Evolutionary conservation across 2,888 invertebrate genomes (phyloP), one percentile per base, ranked within the genome.

Genomic region (Tubiluchus corallicola): DNA sequence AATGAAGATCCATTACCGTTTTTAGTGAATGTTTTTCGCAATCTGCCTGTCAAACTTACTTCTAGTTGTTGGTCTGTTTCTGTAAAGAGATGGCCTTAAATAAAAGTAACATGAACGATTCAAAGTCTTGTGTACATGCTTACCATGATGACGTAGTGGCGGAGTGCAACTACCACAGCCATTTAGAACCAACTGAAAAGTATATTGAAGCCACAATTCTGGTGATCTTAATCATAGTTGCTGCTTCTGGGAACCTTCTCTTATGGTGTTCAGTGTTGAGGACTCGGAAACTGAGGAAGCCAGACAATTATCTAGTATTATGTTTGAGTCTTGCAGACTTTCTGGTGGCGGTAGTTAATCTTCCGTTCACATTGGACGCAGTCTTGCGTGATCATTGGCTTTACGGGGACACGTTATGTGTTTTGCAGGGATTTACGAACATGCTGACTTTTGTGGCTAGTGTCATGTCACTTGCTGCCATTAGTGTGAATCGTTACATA

Each of bases 251-350:
- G 9, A 29, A 29, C 29, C 9, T n/a, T 9, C 29, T 29, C 9
- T n/a, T 29, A n/a, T 29, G 29, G 29, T 9, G 9, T 9, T 29
- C 29, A 9, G 29, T 29, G 29, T n/a, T 29, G 9, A n/a, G 29
- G 9, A 29, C 29, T 9, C 42, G 47, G 13, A 44, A 48, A 1
- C 47, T 58, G 4, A 45, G 53, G 17, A 54, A 50, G 2, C 42
- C 50, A 1, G 53, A 56, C 13, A 57, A 55, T 40, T 45, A 45
- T 21, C 52, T 58, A 15, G 52, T 58, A 20, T 49, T 58, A 21
- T 51, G 55, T 19, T 46, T 59, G 37, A 56, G 56, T 2, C 46
- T 50, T n/a, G 52, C 58, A 15, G 60, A 60, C 46, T 44, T 58
- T 5, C 38, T 60, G 19, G 60, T 60, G 2, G 53, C 58, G 0